Evolutionary conservation across 2,888 invertebrate genomes (phyloP), one percentile per base, ranked within the genome.

Genomic region (Polyommatus icarus): DNA sequence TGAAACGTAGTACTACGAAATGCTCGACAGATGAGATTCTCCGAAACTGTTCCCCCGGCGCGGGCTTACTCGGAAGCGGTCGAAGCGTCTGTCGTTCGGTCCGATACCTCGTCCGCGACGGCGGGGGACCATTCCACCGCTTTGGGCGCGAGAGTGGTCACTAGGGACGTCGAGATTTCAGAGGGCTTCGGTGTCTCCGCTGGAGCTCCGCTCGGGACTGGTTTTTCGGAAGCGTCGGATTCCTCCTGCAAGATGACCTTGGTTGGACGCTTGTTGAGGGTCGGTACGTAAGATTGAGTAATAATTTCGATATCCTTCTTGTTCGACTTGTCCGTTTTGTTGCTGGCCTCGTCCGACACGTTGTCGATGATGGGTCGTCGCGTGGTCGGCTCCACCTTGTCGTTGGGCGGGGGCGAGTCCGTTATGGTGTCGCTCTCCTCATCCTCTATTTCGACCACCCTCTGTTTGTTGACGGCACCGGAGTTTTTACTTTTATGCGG

Each of bases 1-100:
- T 87, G 92, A 92, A 92, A 92, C 92, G 87, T 91, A 91, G 86
- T 89, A 84, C 91, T 91, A 91, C 86, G 86, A 91, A 92, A 92
- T 92, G 91, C 92, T 90, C 86, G 88, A 86, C 83, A 89, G 88
- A 87, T 90, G 92, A 91, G 90, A 88, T 91, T 90, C 85, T 86
- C 87, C 83, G 86, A 85, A 80, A 78, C 80, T 79, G 72, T 76
- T 79, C 71, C 77, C 77, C 54, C 77, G 79, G 77, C 79, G 79
- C 24, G 24, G 24, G 79, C 84, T 87, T 87, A 89, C 85, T 87
- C 86, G 80, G 83, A 77, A 76, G 80, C 79, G 59, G 83, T 80
- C 82, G 83, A 83, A 59, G 82, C 78, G 75, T 82, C 80, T 76
- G 83, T 84, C 76, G 84, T 80, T 79, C 82, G 79, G 46, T 83